A percentile compares a stretch with the other conserved stretches of the same genome.
Conservation (phyloP, 2,888 invertebrate species). For the Nomada fucata region DNA sequence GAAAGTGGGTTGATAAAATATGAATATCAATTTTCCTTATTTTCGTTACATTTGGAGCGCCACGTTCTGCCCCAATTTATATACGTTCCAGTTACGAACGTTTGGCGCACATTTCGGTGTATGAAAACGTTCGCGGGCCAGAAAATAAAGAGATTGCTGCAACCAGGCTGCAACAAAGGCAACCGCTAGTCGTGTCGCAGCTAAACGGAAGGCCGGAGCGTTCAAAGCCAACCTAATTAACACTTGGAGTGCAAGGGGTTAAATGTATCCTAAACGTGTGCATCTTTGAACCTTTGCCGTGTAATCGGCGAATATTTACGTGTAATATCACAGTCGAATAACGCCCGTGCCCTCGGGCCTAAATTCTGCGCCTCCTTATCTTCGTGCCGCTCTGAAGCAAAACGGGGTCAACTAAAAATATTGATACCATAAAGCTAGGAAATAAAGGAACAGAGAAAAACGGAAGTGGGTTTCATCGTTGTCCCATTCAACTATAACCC, state of each 20-base stretch:
- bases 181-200: constrained; percentile 9
- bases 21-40: constrained; percentile 12
- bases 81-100: not conserved
- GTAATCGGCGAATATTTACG: constrained; percentile 43
- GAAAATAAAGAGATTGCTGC: constrained; percentile 29
- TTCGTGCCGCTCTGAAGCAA: not conserved
- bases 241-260: constrained; percentile 51
- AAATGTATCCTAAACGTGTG: constrained; percentile 48
- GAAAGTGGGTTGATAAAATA: constrained; percentile 1
- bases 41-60: too few species aligned
- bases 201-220: constrained; percentile 20
- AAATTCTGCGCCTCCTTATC: constrained; percentile 24
- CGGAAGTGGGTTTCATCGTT: not conserved
- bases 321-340: constrained; percentile 33
- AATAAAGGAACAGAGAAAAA: not conserved
- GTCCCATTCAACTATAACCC: not conserved
- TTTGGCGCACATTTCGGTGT: not conserved
- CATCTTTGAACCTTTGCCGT: constrained; percentile 38
- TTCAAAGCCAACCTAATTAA: constrained; percentile 59
- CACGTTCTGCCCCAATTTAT: too few species aligned
- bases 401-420: constrained; percentile 4
- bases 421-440: not conserved
- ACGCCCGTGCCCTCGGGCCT: constrained; percentile 13
- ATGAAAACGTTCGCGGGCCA: constrained; percentile 6
- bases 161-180: not conserved